phyloP scores from a whole-genome alignment of 2,113 vertebrate genomes.

The Elaphurus davidianus region DNA sequence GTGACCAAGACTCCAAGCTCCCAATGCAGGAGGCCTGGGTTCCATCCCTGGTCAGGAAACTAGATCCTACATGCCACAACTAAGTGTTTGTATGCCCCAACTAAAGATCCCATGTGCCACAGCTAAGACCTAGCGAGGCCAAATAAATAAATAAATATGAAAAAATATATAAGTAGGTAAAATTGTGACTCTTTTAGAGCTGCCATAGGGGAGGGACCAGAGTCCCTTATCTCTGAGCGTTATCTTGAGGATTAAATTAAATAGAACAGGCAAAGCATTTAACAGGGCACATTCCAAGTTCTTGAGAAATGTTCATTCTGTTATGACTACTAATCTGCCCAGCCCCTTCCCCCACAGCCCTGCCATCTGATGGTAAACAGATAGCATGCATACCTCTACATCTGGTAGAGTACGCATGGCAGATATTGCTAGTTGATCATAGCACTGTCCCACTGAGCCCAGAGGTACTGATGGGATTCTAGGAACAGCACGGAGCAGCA shows the following conservation, averaged over 20 bases:
- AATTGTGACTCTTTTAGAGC: neutral
- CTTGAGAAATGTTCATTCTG: neutral
- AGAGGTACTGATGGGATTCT: neutral
- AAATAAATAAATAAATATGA: neutral
- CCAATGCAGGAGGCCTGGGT: neutral
- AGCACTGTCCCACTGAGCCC: neutral
- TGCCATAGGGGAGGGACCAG: neutral
- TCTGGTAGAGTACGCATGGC: neutral
- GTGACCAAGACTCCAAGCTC: neutral
- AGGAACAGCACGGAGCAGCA: neutral
- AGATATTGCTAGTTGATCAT: neutral
- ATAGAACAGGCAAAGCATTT: neutral
- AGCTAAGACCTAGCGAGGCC: neutral
- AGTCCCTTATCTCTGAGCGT: neutral
- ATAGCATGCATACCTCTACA: accelerated
- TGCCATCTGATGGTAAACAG: neutral
- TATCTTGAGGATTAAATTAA: neutral
- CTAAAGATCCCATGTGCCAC: neutral
- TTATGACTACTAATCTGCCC: neutral
- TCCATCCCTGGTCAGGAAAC: neutral
- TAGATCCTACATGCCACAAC: neutral
- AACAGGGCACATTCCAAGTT: neutral
- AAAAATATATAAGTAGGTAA: neutral
- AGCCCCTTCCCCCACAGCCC: neutral
- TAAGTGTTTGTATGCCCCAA: neutral